Base-by-base conservation (phyloP, 2,888 invertebrate species). In the Loripinus fragilis region DNA sequence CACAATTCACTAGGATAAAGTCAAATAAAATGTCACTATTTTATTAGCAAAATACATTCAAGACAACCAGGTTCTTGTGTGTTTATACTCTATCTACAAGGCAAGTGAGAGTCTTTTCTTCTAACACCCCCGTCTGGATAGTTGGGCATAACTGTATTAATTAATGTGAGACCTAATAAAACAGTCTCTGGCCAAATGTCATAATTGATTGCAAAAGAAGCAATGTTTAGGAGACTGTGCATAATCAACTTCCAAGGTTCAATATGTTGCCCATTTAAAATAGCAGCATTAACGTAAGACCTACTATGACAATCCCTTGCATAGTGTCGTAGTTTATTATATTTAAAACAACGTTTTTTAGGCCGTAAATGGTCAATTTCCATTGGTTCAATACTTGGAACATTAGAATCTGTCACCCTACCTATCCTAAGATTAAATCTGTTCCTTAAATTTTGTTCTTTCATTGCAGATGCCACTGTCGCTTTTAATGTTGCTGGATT, bases 391-490 rank as follows among this genome's bases (percentile, higher is more conserved):
- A 15, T 20, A 20, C 45, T n/a, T n/a, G n/a, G n/a, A n/a, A n/a
- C 7, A 12, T 45, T 12, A 20, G 15, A 20, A 8, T 8, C 20
- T 45, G 2, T 3, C 15, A 3, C 17, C 3, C 45, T 2, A 12
- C n/a, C 15, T 15, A 12, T 17, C 23, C 30, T n/a, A 17, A 52
- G 10, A 7, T 33, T 30, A 33, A 74, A 55, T 25, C 65, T 20
- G 2, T 45, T 45, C 30, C 64, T 66, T 23, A 74, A 41, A 41
- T 74, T 74, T 52, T 74, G 67, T 23, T 74, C 74, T 25, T 52
- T 35, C 10, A 30, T 67, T 17, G 67, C 67, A 10, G 30, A 20
- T 8, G 55, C 50, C 23, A 74, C 41, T 2, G 74, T 55, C 17
- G 38, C 74, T 17, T 74, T 38, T n/a, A 74, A 52, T 0, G 38